Evolutionary conservation across 2,888 invertebrate genomes (phyloP), one percentile per base, ranked within the genome.

Genomic region (Hipparchia sbordonii): DNA sequence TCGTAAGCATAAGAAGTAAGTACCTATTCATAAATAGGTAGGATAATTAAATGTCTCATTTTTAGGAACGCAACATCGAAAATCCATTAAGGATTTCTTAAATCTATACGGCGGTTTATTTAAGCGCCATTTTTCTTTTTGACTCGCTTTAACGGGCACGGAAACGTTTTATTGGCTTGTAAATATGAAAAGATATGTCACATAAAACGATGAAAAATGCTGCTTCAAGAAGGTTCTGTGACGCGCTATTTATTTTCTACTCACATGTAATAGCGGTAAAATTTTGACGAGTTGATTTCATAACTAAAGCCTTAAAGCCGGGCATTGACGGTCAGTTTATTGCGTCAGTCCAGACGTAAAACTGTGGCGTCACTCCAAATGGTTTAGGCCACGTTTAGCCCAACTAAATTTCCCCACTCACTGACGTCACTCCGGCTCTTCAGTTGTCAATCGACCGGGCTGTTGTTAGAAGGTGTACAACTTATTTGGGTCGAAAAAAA

Each of bases 71-170:
- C 77, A 77, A 83, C 82, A 85, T 79, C 78, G 80, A 81, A 85
- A 84, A 80, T 81, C 83, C 81, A 81, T 85, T 85, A 84, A 81
- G 84, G 57, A 48, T 71, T 71, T 39, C 71, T 51, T 56, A 56
- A 67, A 67, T 67, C 67, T 59, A 48, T 46, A 59, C 23, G 39
- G 67, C 46, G 57, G 67, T 67, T 59, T 67, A 59, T 67, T 59
- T 67, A 67, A 59, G 67, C 59, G 48, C 57, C 59, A 57, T 67
- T 67, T 59, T 59, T 67, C 67, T 67, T 59, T 67, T 45, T n/a
- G 56, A 10, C 6, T 23, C 67, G 67, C 67, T 67, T 48, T 59
- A 67, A 67, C 67, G 48, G 39, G 13, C 45, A 57, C n/a, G 67
- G 67, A 59, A 67, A 67, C 67, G 67, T 59, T 67, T 67, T 59